These are phyloP conservation scores for Maniola hyperantus DNA, from an alignment of 2,888 invertebrate genomes.

Conservation along the genomic window DNA sequence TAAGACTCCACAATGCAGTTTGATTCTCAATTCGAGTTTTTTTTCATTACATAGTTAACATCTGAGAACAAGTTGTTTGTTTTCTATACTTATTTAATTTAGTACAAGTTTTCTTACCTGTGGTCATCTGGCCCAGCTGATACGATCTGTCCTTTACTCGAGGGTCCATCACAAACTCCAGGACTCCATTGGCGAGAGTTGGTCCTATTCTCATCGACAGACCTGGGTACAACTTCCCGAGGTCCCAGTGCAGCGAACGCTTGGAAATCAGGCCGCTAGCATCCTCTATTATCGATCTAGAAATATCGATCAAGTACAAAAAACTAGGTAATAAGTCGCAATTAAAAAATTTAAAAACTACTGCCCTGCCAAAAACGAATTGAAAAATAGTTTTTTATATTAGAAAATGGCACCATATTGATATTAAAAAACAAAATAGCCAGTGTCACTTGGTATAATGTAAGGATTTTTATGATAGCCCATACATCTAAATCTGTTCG, in stretches of 20 bases:
- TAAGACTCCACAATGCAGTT: no score
- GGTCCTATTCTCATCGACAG: constrained; percentile 89
- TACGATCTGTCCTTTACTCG: constrained; percentile 79
- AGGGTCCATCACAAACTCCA: constrained; percentile 89
- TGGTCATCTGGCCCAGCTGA: constrained; percentile 82
- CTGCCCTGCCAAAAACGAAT: no score
- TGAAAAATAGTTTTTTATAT: no score
- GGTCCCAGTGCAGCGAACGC: constrained; percentile 88
- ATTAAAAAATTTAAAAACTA: no score
- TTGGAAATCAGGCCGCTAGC: constrained; percentile 86
- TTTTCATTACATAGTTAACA: neutral
- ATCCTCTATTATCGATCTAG: constrained; percentile 85
- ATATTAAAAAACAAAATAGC: no score
- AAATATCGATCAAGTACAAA: constrained; percentile 1
- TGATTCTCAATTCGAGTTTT: no score
- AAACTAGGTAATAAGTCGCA: no score
- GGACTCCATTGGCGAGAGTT: constrained; percentile 86
- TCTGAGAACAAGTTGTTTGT: neutral
- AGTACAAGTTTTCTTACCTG: constrained; percentile 72
- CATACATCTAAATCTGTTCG: no score
- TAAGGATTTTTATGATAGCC: no score
- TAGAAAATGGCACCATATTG: no score
- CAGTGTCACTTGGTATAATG: no score
- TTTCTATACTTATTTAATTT: no score
- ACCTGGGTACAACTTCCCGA: constrained; percentile 88